phyloP scores from a whole-genome alignment of 2,113 vertebrate species.

The Syngnathus floridae region DNA sequence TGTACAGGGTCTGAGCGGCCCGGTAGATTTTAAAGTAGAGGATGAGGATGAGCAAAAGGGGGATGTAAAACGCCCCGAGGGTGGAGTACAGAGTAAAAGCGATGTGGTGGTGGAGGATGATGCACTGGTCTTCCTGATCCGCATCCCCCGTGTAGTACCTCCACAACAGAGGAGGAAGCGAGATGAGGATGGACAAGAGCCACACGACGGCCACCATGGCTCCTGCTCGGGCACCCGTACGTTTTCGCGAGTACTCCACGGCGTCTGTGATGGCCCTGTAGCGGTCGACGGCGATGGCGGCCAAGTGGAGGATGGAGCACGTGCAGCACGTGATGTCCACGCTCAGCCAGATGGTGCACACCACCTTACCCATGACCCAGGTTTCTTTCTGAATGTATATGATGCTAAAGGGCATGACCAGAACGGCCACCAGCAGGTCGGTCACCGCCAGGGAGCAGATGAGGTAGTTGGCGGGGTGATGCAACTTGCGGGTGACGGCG shows the following conservation, averaged over 20 bases:
- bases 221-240: slow-evolving; percentile 84
- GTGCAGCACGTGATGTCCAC: slow-evolving; percentile 95
- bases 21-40: slow-evolving; percentile 98
- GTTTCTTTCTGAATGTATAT: slow-evolving; percentile 88
- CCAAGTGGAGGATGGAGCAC: slow-evolving; percentile 92
- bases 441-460: slow-evolving; percentile 95
- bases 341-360: slow-evolving; percentile 91
- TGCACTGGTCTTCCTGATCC: slow-evolving; percentile 80
- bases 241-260: slow-evolving; percentile 89
- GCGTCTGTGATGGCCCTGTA: slow-evolving; percentile 93
- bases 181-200: slow-evolving; percentile 91
- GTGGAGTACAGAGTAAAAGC: slow-evolving; percentile 90
- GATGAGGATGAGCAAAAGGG: slow-evolving; percentile 87
- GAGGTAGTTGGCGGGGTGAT: slow-evolving; percentile 96
- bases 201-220: slow-evolving; percentile 89
- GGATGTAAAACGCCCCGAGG: slow-evolving; percentile 96
- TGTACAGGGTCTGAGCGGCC: slow-evolving; percentile 88
- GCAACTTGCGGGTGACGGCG: slow-evolving; percentile 90
- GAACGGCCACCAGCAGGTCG: slow-evolving; percentile 90
- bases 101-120: slow-evolving; percentile 91
- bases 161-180: slow-evolving; percentile 89
- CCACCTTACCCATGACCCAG: slow-evolving; percentile 90
- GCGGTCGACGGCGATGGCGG: slow-evolving; percentile 89
- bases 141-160: slow-evolving; percentile 73
- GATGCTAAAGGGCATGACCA: slow-evolving; percentile 98